phyloP scores from a whole-genome alignment of 2,113 vertebrate genomes.

The Panthera tigris region DNA sequence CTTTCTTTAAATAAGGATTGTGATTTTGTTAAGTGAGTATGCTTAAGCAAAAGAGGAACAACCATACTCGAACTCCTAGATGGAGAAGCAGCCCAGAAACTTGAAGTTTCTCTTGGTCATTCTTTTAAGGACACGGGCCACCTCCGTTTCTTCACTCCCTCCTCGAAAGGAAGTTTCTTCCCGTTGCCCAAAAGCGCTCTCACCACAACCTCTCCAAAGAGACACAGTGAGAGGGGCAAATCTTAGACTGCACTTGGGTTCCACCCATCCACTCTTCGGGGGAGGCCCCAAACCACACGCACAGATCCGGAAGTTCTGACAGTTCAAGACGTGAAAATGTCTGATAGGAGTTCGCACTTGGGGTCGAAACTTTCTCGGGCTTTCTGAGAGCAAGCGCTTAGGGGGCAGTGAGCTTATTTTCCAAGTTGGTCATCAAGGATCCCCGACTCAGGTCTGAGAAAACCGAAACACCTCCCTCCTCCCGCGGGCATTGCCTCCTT shows the following conservation, averaged over 20 bases:
- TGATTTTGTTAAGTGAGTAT: neutral
- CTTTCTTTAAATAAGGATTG: neutral
- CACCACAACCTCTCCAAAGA: neutral
- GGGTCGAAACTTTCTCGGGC: neutral
- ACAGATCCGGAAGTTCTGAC: neutral
- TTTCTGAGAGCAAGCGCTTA: neutral
- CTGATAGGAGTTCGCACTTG: neutral
- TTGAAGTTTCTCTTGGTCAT: neutral
- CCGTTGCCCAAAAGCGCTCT: neutral
- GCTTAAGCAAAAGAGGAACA: neutral
- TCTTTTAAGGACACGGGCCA: neutral
- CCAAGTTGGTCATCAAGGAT: neutral
- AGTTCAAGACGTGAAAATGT: neutral
- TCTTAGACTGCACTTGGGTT: neutral
- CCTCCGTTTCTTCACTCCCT: neutral
- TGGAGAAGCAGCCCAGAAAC: neutral
- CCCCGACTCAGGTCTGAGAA: neutral
- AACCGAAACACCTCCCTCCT: neutral
- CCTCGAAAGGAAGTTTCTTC: neutral
- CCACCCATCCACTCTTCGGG: neutral
- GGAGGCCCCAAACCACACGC: neutral
- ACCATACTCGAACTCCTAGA: neutral
- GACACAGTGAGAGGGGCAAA: neutral
- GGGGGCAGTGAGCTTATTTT: neutral
- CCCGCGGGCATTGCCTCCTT: neutral